A percentile compares a stretch with the other conserved stretches of the same genome.
These are phyloP conservation scores for Cerastoderma edule DNA, from an alignment of 2,888 invertebrate species.

Conservation along the genomic window DNA sequence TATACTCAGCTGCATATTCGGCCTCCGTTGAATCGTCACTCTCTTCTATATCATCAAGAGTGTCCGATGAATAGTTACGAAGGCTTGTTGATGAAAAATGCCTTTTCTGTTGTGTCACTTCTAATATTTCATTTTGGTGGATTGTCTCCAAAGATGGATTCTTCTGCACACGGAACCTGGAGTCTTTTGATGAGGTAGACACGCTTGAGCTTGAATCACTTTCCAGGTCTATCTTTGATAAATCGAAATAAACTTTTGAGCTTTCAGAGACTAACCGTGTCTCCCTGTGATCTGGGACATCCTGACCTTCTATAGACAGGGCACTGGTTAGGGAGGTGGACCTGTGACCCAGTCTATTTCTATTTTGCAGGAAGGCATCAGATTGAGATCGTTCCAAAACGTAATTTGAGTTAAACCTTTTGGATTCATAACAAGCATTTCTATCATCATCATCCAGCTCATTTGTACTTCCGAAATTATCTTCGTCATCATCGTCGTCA, in stretches of 20 bases:
- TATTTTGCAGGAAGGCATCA: slow-evolving; percentile 68
- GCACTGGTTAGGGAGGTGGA: slow-evolving; percentile 26
- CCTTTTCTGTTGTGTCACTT: slow-evolving; percentile 62
- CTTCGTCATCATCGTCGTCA: slow-evolving; percentile 21
- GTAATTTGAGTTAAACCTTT: slow-evolving; percentile 69
- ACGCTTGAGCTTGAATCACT: slow-evolving; percentile 58
- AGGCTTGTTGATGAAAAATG: slow-evolving; percentile 45
- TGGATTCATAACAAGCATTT: slow-evolving; percentile 21
- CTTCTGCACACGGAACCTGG: slow-evolving; percentile 46
- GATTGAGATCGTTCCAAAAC: slow-evolving; percentile 81
- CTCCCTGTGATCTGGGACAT: slow-evolving; percentile 23
- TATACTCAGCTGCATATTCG: slow-evolving; percentile 37
- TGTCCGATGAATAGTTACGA: slow-evolving; percentile 45
- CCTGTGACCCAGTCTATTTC: not conserved
- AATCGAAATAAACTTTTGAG: slow-evolving; percentile 82
- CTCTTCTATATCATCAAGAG: slow-evolving; percentile 58
- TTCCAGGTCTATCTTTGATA: slow-evolving; percentile 78
- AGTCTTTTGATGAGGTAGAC: slow-evolving; percentile 62
- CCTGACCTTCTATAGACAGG: slow-evolving; percentile 41
- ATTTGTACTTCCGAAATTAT: not conserved
- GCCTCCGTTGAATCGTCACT: slow-evolving; percentile 52
- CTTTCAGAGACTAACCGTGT: slow-evolving; percentile 78
- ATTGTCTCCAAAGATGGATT: slow-evolving; percentile 80
- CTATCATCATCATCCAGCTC: slow-evolving; percentile 23
- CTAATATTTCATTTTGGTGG: slow-evolving; percentile 80